These are phyloP conservation scores for Aspidiotus destructor DNA, from an alignment of 2,888 invertebrate species.

Conservation along the genomic window DNA sequence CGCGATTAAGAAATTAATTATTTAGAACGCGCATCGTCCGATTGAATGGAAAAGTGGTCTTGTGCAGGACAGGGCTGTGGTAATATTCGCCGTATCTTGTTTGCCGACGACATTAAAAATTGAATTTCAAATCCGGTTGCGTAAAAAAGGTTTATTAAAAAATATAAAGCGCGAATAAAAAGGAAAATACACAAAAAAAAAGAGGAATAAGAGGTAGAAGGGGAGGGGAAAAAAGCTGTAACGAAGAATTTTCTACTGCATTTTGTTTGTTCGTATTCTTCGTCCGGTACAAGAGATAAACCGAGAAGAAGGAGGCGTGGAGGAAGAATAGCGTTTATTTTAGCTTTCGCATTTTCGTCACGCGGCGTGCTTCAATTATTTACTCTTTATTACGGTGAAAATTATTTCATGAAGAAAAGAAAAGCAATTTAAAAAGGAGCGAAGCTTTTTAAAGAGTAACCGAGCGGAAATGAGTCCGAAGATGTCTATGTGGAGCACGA, in stretches of 20 bases:
- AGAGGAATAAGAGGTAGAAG: slow-evolving; percentile 10
- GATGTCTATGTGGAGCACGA: slow-evolving; percentile 6
- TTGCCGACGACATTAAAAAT: slow-evolving; percentile 25
- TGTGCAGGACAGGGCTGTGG: slow-evolving; percentile 6
- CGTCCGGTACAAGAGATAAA: too few species aligned
- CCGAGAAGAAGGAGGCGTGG: neutral
- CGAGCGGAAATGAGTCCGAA: slow-evolving; percentile 30
- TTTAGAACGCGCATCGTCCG: slow-evolving; percentile 22
- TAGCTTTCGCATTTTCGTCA: slow-evolving; percentile 31
- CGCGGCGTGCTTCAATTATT: slow-evolving; percentile 32
- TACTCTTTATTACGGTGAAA: slow-evolving; percentile 32
- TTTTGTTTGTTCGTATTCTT: too few species aligned
- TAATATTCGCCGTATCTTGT: slow-evolving; percentile 26
- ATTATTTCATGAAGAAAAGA: slow-evolving; percentile 33
- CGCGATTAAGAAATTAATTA: slow-evolving; percentile 32
- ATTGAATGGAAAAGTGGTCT: neutral
- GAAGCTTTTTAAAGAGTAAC: slow-evolving; percentile 31
- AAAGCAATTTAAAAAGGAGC: slow-evolving; percentile 31
- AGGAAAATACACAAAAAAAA: slow-evolving; percentile 13
- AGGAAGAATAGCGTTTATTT: slow-evolving; percentile 22
- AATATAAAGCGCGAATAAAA: slow-evolving; percentile 14
- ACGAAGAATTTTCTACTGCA: slow-evolving; percentile 19
- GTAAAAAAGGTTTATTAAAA: slow-evolving; percentile 26
- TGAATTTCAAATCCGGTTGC: slow-evolving; percentile 31
- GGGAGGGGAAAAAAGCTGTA: slow-evolving; percentile 22